Evolutionary conservation across 1,140 invertebrate genomes (phyloP).

Genomic region (Daktulosphaira vitifoliae): DNA sequence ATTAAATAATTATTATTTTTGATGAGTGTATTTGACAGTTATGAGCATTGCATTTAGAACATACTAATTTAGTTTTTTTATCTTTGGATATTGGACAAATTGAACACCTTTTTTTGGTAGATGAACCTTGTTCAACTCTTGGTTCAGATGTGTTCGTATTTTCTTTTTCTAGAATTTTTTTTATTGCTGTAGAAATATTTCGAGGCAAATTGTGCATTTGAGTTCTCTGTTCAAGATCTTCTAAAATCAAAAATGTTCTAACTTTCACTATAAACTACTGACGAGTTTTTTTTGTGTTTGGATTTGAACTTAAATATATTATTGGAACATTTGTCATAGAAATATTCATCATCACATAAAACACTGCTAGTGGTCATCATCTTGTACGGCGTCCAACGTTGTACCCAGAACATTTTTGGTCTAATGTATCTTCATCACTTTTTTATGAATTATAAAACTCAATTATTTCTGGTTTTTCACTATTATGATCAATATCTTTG

Average conservation of each 20-base stretch:
- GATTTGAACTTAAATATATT: neutral
- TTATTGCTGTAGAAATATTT: conserved; percentile 1
- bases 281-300: neutral
- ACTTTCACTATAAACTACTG: neutral
- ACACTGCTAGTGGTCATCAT: conserved; percentile 41
- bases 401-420: conserved; percentile 39
- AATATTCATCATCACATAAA: conserved; percentile 38
- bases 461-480: neutral
- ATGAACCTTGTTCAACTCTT: neutral
- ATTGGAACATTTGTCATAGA: conserved; percentile 4
- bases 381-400: conserved; percentile 31
- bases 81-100: neutral
- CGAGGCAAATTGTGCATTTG: conserved; percentile 6
- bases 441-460: conserved; percentile 44
- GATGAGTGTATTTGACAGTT: too few species aligned
- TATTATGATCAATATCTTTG: conserved; percentile 40
- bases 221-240: neutral
- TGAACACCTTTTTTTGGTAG: neutral
- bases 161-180: too few species aligned
- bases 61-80: neutral
- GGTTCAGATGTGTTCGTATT: neutral
- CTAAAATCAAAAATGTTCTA: neutral
- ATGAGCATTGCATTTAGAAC: conserved; percentile 9
- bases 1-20: too few species aligned
- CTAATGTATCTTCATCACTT: conserved; percentile 45